Evolutionary conservation across 2,113 vertebrate genomes (phyloP).

Genomic region (Rhodinocichla rosea): DNA sequence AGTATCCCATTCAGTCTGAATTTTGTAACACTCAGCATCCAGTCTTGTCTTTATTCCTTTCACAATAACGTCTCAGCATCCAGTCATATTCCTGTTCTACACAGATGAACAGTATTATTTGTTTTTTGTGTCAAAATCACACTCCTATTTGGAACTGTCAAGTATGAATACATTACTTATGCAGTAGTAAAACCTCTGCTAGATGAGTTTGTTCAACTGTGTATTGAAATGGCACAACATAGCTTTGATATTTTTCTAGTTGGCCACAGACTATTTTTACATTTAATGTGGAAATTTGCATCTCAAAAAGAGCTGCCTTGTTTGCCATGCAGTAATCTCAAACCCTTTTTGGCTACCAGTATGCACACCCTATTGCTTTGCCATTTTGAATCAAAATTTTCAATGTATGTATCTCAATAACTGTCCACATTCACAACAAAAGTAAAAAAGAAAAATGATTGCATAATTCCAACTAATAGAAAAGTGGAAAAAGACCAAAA

Average conservation of each 20-base stretch:
- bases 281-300: constrained; percentile 13
- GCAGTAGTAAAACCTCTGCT: not conserved
- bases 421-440: not conserved
- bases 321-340: not conserved
- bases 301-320: not conserved
- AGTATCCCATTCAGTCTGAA: not conserved
- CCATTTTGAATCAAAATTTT: not conserved
- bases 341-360: not conserved
- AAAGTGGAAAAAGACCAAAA: not conserved
- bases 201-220: not conserved
- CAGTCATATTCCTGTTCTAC: not conserved
- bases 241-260: not conserved
- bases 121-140: not conserved
- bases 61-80: not conserved
- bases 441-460: not conserved
- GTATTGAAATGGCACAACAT: not conserved
- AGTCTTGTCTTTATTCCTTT: not conserved
- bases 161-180: not conserved
- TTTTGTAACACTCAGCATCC: not conserved
- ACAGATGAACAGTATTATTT: not conserved
- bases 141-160: not conserved
- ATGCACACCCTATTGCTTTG: not conserved
- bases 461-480: not conserved
- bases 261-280: not conserved
- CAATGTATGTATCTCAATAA: not conserved